Percentiles rank a stretch among this genome's conserved stretches.
Evolutionary conservation across 37 sponge, comb jelly and placozoan genomes (phyloP).

Genomic region (Eunapius fragilis): DNA sequence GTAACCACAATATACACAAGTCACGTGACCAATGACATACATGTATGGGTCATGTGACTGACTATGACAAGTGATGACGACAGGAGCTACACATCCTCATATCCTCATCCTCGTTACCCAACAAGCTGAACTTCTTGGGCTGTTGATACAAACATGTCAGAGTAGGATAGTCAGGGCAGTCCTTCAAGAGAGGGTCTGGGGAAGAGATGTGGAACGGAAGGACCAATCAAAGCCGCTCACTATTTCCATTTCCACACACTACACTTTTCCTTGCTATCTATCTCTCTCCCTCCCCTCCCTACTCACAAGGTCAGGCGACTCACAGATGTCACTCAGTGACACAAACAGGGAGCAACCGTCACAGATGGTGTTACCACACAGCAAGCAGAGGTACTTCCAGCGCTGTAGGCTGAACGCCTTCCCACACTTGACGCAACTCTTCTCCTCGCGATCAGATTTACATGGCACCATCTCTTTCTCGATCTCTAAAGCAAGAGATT

Average conservation of each 20-base stretch:
- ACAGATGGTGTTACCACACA: conserved; percentile 90
- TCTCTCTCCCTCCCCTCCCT: neutral
- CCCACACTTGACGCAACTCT: conserved; percentile 56
- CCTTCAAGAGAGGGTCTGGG: conserved; percentile 36
- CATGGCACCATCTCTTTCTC: conserved; percentile 79
- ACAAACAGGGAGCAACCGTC: conserved; percentile 79
- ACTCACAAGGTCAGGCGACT: neutral
- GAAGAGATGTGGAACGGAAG: neutral
- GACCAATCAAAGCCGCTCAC: neutral
- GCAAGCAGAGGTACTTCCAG: conserved; percentile 76
- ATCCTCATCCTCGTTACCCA: conserved; percentile 50
- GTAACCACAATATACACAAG: neutral
- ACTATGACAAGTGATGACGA: conserved; percentile 55
- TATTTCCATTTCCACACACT: too few relatives aligned
- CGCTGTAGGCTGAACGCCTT: conserved; percentile 46
- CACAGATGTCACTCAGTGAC: conserved; percentile 56
- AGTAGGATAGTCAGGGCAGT: conserved; percentile 31
- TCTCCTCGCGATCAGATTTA: conserved; percentile 63
- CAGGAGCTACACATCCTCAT: conserved; percentile 58
- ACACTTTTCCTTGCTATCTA: too few relatives aligned
- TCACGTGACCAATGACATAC: neutral
- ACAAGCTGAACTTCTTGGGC: conserved; percentile 2
- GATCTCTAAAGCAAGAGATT: conserved; percentile 28
- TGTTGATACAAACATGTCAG: conserved; percentile 16
- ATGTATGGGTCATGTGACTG: neutral